phyloP scores from a whole-genome alignment of 2,888 invertebrate genomes.

The Alviniconcha strummeri region DNA sequence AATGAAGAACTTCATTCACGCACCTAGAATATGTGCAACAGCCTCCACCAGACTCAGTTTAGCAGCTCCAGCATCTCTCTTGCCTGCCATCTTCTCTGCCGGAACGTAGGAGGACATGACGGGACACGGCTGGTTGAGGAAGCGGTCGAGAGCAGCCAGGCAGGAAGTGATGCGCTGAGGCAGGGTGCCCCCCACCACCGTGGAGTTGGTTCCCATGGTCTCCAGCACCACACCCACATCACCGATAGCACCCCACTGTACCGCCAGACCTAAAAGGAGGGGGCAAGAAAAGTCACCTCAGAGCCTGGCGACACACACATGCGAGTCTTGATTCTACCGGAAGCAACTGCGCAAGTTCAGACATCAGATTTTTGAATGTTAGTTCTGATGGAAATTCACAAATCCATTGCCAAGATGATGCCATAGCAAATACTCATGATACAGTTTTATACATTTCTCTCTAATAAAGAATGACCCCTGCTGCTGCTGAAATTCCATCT shows the following conservation, averaged over 20 bases:
- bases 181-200: constrained; percentile 94
- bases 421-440: too few species aligned
- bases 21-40: constrained; percentile 90
- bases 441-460: too few species aligned
- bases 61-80: constrained; percentile 74
- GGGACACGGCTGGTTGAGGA: constrained; percentile 86
- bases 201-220: constrained; percentile 89
- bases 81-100: constrained; percentile 85
- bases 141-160: constrained; percentile 88
- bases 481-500: too few species aligned
- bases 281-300: constrained; percentile 1
- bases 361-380: too few species aligned
- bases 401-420: too few species aligned
- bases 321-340: not conserved
- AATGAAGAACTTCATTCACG: constrained; percentile 31
- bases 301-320: too few species aligned
- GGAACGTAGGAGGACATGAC: constrained; percentile 82
- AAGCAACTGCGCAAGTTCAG: too few species aligned
- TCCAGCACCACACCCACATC: constrained; percentile 96
- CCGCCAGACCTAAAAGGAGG: constrained; percentile 79
- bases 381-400: too few species aligned
- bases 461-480: too few species aligned
- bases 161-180: constrained; percentile 98
- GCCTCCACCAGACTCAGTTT: constrained; percentile 84
- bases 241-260: constrained; percentile 99